phyloP scores from a whole-genome alignment of 2,888 invertebrate species.

The Hirudinaria manillensis region DNA sequence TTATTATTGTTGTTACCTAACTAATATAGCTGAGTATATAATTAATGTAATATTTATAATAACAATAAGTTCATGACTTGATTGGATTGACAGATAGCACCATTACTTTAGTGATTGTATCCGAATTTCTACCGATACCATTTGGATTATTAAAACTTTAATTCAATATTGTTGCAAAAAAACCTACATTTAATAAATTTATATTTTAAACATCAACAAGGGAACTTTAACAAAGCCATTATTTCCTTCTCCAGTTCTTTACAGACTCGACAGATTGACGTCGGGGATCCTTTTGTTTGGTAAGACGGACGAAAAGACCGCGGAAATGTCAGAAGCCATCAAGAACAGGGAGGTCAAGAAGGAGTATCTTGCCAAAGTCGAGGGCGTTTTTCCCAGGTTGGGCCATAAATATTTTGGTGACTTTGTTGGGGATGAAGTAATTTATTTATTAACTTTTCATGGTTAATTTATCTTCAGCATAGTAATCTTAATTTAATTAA shows the following conservation, averaged over 20 bases:
- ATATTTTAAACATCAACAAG: not conserved
- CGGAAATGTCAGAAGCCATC: slow-evolving; percentile 91
- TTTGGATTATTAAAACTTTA: no score
- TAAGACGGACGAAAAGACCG: slow-evolving; percentile 82
- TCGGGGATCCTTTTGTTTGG: slow-evolving; percentile 88
- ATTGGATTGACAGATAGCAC: no score
- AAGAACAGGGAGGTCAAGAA: slow-evolving; percentile 73
- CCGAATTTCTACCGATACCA: no score
- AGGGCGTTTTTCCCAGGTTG: slow-evolving; percentile 51
- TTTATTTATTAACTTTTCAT: no score
- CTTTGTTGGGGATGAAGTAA: not conserved
- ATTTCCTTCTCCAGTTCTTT: slow-evolving; percentile 62
- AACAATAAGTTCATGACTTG: no score
- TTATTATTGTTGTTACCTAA: no score
- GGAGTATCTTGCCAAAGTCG: slow-evolving; percentile 52
- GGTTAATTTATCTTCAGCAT: not conserved
- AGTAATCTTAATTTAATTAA: not conserved
- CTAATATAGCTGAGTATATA: no score
- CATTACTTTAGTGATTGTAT: no score
- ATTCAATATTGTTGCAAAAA: no score
- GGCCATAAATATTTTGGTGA: not conserved
- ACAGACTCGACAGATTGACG: slow-evolving; percentile 90
- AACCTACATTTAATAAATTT: no score
- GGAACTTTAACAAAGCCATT: not conserved
- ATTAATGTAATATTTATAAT: no score